Evolutionary conservation across 2,113 vertebrate species (phyloP).

Genomic region (Tyto alba): DNA sequence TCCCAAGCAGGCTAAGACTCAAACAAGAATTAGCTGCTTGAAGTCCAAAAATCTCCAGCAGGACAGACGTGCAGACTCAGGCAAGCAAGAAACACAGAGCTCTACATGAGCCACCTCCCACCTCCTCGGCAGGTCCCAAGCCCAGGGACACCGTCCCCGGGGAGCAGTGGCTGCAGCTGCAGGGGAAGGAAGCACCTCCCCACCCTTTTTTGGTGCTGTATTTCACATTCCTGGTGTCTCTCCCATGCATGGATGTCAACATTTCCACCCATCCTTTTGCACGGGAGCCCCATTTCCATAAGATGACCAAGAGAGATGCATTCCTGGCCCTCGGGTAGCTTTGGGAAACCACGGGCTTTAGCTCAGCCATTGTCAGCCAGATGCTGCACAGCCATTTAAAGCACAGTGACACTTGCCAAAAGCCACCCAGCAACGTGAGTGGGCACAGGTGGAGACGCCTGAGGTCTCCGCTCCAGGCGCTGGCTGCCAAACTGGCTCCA

Average conservation of each 20-base stretch:
- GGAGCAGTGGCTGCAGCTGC: not conserved
- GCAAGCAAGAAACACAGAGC: not conserved
- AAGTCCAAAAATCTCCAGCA: not conserved
- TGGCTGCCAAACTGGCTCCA: not conserved
- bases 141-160: not conserved
- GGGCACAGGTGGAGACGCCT: not conserved
- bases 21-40: not conserved
- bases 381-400: not conserved
- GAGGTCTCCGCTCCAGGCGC: not conserved
- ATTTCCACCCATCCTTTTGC: not conserved
- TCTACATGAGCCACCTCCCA: not conserved
- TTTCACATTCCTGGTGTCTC: not conserved
- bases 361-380: not conserved
- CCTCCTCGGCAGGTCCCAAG: not conserved
- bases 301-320: not conserved
- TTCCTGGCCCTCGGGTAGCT: not conserved
- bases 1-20: not conserved
- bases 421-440: not conserved
- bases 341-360: not conserved
- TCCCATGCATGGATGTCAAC: not conserved
- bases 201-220: not conserved
- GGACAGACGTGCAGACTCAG: not conserved
- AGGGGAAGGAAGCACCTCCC: not conserved
- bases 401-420: not conserved
- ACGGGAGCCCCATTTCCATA: not conserved